Conservation (phyloP, 2,888 invertebrate genomes). For the Tigriopus californicus region DNA sequence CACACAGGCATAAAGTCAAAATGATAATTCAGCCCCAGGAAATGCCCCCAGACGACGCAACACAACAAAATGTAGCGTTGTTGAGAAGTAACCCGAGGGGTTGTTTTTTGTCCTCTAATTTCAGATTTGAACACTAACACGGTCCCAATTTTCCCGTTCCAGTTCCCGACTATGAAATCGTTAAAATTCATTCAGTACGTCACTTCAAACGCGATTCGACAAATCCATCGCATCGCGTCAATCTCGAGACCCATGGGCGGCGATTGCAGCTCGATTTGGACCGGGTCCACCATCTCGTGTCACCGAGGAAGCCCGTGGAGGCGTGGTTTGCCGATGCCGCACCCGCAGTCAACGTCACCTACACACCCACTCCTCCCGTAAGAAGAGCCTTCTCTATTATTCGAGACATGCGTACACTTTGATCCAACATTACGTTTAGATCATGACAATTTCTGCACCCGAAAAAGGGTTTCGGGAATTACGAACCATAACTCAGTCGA, state of each 20-base stretch:
- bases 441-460: no score
- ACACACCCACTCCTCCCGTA: slow-evolving; percentile 55
- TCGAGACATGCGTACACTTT: no score
- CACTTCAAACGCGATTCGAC: slow-evolving; percentile 25
- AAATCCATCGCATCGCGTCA: slow-evolving; percentile 33
- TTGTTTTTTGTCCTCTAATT: no score
- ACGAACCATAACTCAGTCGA: no score
- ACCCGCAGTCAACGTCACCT: slow-evolving; percentile 43
- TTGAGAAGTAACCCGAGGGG: no score
- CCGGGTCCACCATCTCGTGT: slow-evolving; percentile 47
- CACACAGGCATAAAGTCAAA: no score
- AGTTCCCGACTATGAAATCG: slow-evolving; percentile 68
- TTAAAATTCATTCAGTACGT: slow-evolving; percentile 36
- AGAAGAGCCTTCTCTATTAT: slow-evolving; percentile 25
- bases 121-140: no score
- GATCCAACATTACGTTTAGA: no score
- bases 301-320: slow-evolving; percentile 44
- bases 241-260: slow-evolving; percentile 60
- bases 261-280: slow-evolving; percentile 50
- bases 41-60: neutral
- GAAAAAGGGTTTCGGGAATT: no score
- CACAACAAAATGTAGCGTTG: no score
- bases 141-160: slow-evolving; percentile 20
- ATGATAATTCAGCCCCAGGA: neutral
- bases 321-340: slow-evolving; percentile 55